Evolutionary conservation across 2,113 vertebrate species (phyloP).

Genomic region (Urocolius indicus): DNA sequence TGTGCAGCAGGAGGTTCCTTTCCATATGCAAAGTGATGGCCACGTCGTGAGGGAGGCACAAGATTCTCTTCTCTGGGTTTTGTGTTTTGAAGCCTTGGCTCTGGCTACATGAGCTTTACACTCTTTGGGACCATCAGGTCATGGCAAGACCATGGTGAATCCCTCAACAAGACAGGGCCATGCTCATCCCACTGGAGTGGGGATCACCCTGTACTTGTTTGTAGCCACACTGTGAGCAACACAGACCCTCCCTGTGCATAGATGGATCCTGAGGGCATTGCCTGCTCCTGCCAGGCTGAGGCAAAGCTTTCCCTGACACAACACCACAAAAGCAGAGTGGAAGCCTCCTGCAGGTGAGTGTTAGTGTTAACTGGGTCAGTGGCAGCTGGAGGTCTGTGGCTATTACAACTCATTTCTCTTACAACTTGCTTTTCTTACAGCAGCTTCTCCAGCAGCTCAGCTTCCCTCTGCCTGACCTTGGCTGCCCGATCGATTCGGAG

Average conservation of each 20-base stretch:
- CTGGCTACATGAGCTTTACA: not conserved
- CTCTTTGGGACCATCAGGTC: not conserved
- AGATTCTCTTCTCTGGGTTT: not conserved
- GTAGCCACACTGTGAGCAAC: too few relatives aligned
- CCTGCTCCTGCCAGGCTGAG: not conserved
- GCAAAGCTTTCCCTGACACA: not conserved
- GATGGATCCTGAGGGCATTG: not conserved
- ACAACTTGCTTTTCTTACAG: not conserved
- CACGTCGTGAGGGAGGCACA: rapidly evolving
- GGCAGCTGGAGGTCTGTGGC: conserved; percentile 10
- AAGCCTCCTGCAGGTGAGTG: not conserved
- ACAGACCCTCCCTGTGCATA: not conserved
- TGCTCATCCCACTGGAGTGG: not conserved
- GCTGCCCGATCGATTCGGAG: not conserved
- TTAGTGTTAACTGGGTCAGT: conserved; percentile 19
- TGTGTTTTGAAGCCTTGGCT: not conserved
- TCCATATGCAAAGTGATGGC: not conserved
- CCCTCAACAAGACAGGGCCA: not conserved
- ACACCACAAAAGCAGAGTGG: not conserved
- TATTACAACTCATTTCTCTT: not conserved
- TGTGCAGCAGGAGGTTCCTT: not conserved
- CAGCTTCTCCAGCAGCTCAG: not conserved
- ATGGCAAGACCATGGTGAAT: not conserved
- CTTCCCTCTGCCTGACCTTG: conserved; percentile 53
- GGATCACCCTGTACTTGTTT: rapidly evolving